Evolutionary conservation across 2,888 invertebrate genomes (phyloP), one percentile per base, ranked within the genome.

Genomic region (Pseudoips prasinana): DNA sequence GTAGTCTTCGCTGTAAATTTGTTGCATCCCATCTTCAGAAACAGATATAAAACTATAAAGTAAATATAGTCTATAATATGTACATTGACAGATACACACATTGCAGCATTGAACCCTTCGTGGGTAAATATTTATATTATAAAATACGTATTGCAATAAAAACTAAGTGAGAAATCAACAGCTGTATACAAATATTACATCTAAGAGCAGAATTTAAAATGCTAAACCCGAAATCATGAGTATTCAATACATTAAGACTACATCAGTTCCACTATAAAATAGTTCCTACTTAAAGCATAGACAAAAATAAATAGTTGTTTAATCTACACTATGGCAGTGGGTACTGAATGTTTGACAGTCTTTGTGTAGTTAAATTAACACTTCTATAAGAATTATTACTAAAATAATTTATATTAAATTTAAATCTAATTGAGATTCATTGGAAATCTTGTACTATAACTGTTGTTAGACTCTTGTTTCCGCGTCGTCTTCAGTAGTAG

Each of bases 401-500:
- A 62, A 56, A 54, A 49, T 20, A 43, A 56, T 51, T 58, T 54
- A 58, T 64, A 65, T 64, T 68, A 67, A 69, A 68, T 66, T 70
- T 74, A 58, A 58, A 69, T 65, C 79, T 84, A 82, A 77, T 70
- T 88, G 87, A 88, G 87, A 87, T 81, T 85, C 86, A 85, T 81
- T 86, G 86, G 87, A 86, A 84, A 86, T 74, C 83, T 85, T 86
- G 82, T 84, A 83, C 78, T 80, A 73, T 64, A 7, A 20, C 57
- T 45, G 46, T 63, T 50, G 55, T 74, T 67, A 89, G 34, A 89
- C 89, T 76, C 88, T 79, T 29, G 89, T 89, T 55, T 89, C 89
- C 1, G 88, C 87, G 45, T 89, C 89, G 55, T 89, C 88, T 75
- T 89, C 89, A 83, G 86, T 89, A 85, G 87, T 87, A 86, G 89